Evolutionary conservation across 2,797 vertebrate genomes (phyloP), one percentile per base, ranked within the genome.

Genomic region (Neoniphon sammara): DNA sequence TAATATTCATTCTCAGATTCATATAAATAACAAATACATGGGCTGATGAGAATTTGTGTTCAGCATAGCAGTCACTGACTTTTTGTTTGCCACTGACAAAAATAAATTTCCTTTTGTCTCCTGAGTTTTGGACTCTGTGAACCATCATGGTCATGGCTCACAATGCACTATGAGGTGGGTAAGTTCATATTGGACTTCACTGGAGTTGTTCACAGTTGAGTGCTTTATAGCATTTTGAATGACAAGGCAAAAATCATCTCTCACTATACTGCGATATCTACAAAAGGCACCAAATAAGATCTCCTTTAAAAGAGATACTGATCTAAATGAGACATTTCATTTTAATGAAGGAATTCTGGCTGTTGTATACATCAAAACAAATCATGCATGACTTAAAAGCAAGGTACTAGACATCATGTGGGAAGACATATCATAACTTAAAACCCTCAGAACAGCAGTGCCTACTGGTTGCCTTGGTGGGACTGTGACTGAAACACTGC

Each of bases 181-280:
- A 44, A 44, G 12, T 9, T 44, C 70, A 61, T 39, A 7, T 11
- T 69, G 49, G 50, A 67, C 47, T 50, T 72, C 39, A 42, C n/a
- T n/a, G n/a, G 36, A 17, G 34, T 46, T 30, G 59, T 55, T 68
- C 69, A 36, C 42, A 69, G 20, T 46, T 76, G 84, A 79, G 75
- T 39, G 6, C 14, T 23, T 55, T 49, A 63, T 23, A 36, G 44
- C 18, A 23, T 44, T 31, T 65, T 70, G 57, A 81, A 79, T n/a
- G n/a, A n/a, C n/a, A n/a, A n/a, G n/a, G n/a, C n/a, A n/a, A n/a
- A n/a, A n/a, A n/a, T n/a, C n/a, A n/a, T n/a, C n/a, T n/a, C n/a
- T 52, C 20, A 64, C 10, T 12, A n/a, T 10, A 39, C 6, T 18
- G 44, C 44, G 18, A 46, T 7, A 23, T 21, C 34, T 0, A 58